A percentile compares a stretch with the other conserved stretches of the same genome.
phyloP scores from a whole-genome alignment of 2,113 vertebrate species.

The Calonectris borealis region DNA sequence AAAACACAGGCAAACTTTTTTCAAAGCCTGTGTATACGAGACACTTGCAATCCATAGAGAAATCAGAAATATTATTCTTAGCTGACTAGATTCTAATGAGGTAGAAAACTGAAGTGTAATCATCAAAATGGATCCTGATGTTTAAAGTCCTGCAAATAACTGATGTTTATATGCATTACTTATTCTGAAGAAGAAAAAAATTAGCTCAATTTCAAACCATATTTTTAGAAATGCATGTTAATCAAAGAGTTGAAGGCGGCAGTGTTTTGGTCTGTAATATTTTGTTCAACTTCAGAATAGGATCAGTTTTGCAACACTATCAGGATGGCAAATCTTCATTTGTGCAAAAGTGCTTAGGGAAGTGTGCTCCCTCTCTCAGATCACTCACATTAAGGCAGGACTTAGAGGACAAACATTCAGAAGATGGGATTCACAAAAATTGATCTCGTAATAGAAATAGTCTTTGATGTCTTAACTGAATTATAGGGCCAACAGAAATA shows the following conservation, averaged over 20 bases:
- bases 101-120: not conserved
- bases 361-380: not conserved
- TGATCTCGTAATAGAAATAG: not conserved
- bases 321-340: not conserved
- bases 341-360: not conserved
- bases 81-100: not conserved
- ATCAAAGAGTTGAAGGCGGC: not conserved
- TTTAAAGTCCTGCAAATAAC: not conserved
- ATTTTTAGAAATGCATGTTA: not conserved
- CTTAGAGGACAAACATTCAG: not conserved
- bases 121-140: not conserved
- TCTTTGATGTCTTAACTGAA: not conserved
- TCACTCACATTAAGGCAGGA: not conserved
- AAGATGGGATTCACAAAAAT: not conserved
- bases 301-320: not conserved
- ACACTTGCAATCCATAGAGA: not conserved
- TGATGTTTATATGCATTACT: not conserved
- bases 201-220: not conserved
- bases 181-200: not conserved
- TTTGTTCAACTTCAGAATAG: not conserved
- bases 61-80: not conserved
- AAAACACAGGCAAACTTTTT: not conserved
- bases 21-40: not conserved
- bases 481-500: not conserved
- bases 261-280: not conserved